Percentiles rank a stretch among this genome's conserved stretches.
phyloP scores from a whole-genome alignment of 2,797 vertebrate species.

The Acrossocheilus wenchowensis region DNA sequence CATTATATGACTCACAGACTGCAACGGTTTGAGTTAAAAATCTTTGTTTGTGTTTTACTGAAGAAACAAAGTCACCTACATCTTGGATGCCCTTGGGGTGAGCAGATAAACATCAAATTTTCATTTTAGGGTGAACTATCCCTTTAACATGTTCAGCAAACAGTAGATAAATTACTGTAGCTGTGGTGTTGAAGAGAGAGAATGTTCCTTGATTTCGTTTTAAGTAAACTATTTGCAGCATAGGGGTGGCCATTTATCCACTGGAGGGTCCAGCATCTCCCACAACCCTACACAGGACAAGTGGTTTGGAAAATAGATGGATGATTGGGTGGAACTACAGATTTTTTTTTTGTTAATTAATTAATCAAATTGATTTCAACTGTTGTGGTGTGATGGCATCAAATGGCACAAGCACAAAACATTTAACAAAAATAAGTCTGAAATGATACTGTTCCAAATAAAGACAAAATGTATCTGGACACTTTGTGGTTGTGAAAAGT shows the following conservation, averaged over 20 bases:
- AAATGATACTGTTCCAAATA: not conserved
- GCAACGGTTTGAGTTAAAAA: too few relatives aligned
- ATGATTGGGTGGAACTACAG: not conserved
- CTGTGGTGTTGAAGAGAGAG: slow-evolving; percentile 2
- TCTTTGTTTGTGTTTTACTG: too few relatives aligned
- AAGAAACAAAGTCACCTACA: too few relatives aligned
- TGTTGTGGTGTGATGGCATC: not conserved
- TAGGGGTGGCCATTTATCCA: not conserved
- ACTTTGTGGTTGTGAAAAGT: not conserved
- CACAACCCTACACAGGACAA: not conserved
- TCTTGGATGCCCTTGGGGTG: too few relatives aligned
- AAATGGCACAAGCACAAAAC: not conserved
- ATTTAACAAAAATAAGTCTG: not conserved
- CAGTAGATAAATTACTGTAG: not conserved
- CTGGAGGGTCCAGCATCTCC: not conserved
- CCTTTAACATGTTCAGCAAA: slow-evolving; percentile 35
- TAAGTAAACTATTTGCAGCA: not conserved
- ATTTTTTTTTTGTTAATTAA: not conserved
- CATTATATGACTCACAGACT: too few relatives aligned
- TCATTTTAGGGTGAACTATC: too few relatives aligned
- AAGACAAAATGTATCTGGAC: not conserved
- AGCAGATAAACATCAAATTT: too few relatives aligned
- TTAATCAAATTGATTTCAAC: not conserved
- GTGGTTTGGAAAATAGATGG: not conserved
- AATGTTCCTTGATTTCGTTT: not conserved